These are phyloP conservation scores for Sandelia bainsii DNA, from an alignment of 2,797 vertebrate genomes.

Conservation along the genomic window DNA sequence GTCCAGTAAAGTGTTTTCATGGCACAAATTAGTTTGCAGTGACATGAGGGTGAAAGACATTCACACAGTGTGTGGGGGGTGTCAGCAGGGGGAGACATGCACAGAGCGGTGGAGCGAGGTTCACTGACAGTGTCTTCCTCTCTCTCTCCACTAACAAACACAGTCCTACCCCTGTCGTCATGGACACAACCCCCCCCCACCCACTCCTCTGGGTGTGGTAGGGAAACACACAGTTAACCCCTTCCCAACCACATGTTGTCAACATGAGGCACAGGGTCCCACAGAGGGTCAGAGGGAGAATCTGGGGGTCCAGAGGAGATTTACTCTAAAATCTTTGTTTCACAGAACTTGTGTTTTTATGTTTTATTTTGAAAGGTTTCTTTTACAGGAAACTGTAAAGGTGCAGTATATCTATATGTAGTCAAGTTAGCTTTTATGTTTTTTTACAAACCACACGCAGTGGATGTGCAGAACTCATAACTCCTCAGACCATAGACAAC, in stretches of 20 bases:
- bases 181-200: conserved; percentile 23
- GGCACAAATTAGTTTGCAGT: background rate
- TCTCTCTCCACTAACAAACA: conserved; percentile 18
- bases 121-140: background rate
- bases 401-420: no score
- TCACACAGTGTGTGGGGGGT: background rate
- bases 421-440: no score
- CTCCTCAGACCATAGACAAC: no score
- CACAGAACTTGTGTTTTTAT: background rate
- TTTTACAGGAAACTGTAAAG: background rate
- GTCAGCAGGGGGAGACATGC: no score
- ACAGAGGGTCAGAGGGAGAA: background rate
- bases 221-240: conserved; percentile 54
- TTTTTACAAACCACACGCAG: no score
- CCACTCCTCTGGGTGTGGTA: conserved; percentile 37
- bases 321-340: background rate
- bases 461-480: no score
- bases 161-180: background rate
- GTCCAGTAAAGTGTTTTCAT: no score
- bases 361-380: background rate
- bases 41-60: background rate
- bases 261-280: background rate
- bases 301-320: no score
- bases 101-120: background rate
- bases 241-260: conserved; percentile 1